Conservation (phyloP, 2,888 invertebrate species). For the Gastrophysa polygoni region DNA sequence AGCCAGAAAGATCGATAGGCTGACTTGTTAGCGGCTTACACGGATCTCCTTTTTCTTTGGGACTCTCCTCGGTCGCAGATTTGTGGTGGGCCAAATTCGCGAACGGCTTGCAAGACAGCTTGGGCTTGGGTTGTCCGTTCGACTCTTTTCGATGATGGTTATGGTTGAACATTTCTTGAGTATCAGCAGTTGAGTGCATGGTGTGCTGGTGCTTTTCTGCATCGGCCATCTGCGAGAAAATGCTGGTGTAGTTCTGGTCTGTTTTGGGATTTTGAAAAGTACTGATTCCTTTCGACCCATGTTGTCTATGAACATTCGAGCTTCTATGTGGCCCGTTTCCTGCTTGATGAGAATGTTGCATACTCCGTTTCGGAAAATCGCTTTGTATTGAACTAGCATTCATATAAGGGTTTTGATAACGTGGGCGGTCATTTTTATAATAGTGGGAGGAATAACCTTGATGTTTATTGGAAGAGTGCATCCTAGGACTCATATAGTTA, state of each 20-base stretch:
- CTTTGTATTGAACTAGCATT: conserved; percentile 37
- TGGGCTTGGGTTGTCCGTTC: conserved; percentile 42
- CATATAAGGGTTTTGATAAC: conserved; percentile 45
- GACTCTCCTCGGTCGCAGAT: conserved; percentile 28
- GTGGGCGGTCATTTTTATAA: conserved; percentile 32
- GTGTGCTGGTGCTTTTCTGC: conserved; percentile 33
- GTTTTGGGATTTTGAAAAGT: conserved; percentile 16
- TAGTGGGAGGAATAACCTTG: conserved; percentile 18
- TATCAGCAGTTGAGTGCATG: conserved; percentile 36
- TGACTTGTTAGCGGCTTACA: conserved; percentile 40
- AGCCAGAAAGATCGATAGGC: conserved; percentile 58
- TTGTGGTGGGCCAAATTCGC: conserved; percentile 39
- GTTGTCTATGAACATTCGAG: conserved; percentile 13
- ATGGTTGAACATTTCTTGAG: conserved; percentile 47
- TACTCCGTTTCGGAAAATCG: conserved; percentile 20
- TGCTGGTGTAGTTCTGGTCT: conserved; percentile 30
- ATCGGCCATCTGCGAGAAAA: conserved; percentile 26
- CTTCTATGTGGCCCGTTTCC: conserved; percentile 11
- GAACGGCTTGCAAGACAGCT: conserved; percentile 43
- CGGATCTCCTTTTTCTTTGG: conserved; percentile 26
- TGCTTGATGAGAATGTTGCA: conserved; percentile 4
- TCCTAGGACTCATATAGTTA: conserved; percentile 21
- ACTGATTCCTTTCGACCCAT: conserved; percentile 6
- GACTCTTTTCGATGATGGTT: conserved; percentile 46
- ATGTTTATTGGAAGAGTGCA: conserved; percentile 24